These are phyloP conservation scores for Troides helena DNA, from an alignment of 2,888 invertebrate species.

Conservation along the genomic window DNA sequence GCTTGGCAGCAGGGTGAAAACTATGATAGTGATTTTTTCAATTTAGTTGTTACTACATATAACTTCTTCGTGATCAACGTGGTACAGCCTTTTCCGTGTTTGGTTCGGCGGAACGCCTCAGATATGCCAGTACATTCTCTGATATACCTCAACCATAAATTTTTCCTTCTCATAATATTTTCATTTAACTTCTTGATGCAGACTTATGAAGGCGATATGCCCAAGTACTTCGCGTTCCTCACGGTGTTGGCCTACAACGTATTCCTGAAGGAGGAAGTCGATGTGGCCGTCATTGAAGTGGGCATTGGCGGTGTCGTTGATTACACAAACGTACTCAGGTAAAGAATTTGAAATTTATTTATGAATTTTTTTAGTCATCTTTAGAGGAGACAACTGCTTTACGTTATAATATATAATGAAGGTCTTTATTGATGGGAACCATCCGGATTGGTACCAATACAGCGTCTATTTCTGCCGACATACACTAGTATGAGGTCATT, in stretches of 20 bases:
- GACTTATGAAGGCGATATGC: slow-evolving; percentile 86
- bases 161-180: neutral
- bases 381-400: too few relatives aligned
- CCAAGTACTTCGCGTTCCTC: slow-evolving; percentile 96
- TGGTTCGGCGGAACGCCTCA: too few relatives aligned
- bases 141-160: too few relatives aligned
- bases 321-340: slow-evolving; percentile 95
- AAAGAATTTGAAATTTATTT: slow-evolving; percentile 32
- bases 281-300: slow-evolving; percentile 97
- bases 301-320: slow-evolving; percentile 98
- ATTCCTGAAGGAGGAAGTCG: slow-evolving; percentile 91
- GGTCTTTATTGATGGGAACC: too few relatives aligned
- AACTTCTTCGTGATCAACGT: too few relatives aligned
- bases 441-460: too few relatives aligned
- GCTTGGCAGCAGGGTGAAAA: neutral
- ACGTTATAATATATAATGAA: too few relatives aligned
- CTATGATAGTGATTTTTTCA: neutral
- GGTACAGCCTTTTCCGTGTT: too few relatives aligned
- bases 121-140: too few relatives aligned
- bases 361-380: neutral
- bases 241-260: slow-evolving; percentile 94
- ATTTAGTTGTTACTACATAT: too few relatives aligned
- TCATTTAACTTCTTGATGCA: slow-evolving; percentile 41
- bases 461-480: too few relatives aligned
- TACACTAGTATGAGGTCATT: too few relatives aligned